Evolutionary conservation across 1,140 invertebrate genomes (phyloP).

Genomic region (Dolichoris vasculosae): DNA sequence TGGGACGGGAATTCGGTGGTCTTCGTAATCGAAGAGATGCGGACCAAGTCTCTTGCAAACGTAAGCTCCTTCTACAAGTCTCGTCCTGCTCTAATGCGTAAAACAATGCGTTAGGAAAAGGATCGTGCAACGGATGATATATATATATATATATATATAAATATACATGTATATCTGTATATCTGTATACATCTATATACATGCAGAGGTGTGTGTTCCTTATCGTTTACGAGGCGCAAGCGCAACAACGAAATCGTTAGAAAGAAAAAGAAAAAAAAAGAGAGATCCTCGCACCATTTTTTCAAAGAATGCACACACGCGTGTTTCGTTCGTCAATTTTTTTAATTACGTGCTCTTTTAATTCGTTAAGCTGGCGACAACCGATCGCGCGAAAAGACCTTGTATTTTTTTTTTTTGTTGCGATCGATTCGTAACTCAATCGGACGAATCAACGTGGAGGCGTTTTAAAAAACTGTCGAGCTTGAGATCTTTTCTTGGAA

Average conservation of each 20-base stretch:
- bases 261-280: too few species aligned
- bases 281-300: conserved; percentile 20
- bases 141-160: too few species aligned
- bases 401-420: neutral
- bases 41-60: conserved; percentile 21
- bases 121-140: neutral
- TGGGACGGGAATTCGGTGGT: neutral
- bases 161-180: too few species aligned
- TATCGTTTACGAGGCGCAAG: neutral
- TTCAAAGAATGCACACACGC: neutral
- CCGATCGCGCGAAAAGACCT: neutral
- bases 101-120: conserved; percentile 33
- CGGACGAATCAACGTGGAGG: neutral
- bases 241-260: neutral
- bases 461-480: conserved; percentile 45
- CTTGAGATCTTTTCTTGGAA: neutral
- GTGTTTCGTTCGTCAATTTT: too few species aligned
- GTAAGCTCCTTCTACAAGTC: conserved; percentile 27
- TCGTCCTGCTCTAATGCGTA: conserved; percentile 29
- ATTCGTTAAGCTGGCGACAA: neutral
- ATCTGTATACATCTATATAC: too few species aligned
- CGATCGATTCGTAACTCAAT: neutral
- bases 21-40: conserved; percentile 31
- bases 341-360: too few species aligned
- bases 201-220: neutral